phyloP scores from a whole-genome alignment of 1,140 invertebrate genomes.

The Brachionus calyciflorus region DNA sequence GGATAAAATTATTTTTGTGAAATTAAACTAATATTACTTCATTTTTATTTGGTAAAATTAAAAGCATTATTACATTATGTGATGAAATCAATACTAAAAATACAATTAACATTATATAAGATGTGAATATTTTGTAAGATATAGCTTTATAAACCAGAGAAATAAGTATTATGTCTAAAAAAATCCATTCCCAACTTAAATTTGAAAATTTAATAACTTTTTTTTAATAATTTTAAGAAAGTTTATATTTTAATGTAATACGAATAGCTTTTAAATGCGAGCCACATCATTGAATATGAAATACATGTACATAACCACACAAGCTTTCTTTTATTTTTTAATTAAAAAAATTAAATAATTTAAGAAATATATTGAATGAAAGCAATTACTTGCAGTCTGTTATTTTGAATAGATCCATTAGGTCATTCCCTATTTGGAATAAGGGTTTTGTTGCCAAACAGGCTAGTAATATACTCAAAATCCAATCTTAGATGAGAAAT shows the following conservation, averaged over 20 bases:
- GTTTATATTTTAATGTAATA: neutral
- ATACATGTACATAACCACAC: neutral
- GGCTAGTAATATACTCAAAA: neutral
- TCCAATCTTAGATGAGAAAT: neutral
- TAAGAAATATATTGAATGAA: neutral
- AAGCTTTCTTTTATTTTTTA: neutral
- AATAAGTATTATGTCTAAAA: neutral
- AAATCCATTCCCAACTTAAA: neutral
- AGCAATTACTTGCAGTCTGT: neutral
- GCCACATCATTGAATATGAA: neutral
- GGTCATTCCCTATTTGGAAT: neutral
- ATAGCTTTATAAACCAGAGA: neutral
- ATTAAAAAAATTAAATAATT: neutral
- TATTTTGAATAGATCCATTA: neutral
- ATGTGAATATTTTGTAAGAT: neutral
- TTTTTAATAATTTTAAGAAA: neutral
- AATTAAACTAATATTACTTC: constrained; percentile 64
- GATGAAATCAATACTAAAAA: constrained; percentile 65
- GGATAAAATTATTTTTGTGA: constrained; percentile 54
- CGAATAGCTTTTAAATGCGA: neutral
- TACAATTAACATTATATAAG: constrained; percentile 51
- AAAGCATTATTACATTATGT: constrained; percentile 70
- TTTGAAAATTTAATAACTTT: neutral
- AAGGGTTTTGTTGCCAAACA: neutral
- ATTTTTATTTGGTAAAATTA: constrained; percentile 67